These are phyloP conservation scores for Neoaliturus tenellus DNA, from an alignment of 2,888 invertebrate genomes.

Conservation along the genomic window DNA sequence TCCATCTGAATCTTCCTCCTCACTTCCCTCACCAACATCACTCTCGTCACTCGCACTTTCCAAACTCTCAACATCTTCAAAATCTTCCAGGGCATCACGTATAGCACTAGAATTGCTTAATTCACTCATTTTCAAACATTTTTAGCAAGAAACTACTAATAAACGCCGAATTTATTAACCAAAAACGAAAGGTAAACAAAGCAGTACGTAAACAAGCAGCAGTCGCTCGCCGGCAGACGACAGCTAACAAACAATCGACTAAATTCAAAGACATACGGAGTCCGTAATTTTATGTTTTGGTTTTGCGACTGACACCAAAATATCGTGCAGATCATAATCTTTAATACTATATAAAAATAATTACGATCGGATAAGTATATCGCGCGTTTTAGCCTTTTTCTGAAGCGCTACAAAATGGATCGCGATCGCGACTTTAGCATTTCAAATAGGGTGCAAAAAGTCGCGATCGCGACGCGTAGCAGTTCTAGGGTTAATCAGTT, in stretches of 20 bases:
- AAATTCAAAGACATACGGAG: neutral
- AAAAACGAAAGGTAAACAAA: neutral
- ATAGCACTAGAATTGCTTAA: neutral
- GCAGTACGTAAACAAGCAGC: neutral
- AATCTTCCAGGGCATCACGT: neutral
- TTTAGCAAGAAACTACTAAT: neutral
- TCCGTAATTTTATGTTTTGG: neutral
- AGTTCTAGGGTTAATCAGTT: neutral
- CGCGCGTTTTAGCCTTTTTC: neutral
- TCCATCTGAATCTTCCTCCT: neutral
- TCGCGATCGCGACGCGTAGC: neutral
- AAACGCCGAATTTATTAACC: neutral
- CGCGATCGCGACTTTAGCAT: neutral
- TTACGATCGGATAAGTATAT: neutral
- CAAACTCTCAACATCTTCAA: neutral
- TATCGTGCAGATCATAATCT: neutral
- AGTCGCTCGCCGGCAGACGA: neutral
- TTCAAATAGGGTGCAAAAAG: neutral
- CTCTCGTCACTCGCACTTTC: neutral
- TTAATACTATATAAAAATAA: neutral
- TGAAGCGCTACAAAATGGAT: neutral
- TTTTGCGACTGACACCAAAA: neutral
- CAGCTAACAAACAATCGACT: neutral
- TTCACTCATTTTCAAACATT: neutral
- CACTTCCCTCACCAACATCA: neutral